Evolutionary conservation across 2,797 vertebrate genomes (phyloP), one percentile per base, ranked within the genome.

Genomic region (Sebastes taczanowskii): DNA sequence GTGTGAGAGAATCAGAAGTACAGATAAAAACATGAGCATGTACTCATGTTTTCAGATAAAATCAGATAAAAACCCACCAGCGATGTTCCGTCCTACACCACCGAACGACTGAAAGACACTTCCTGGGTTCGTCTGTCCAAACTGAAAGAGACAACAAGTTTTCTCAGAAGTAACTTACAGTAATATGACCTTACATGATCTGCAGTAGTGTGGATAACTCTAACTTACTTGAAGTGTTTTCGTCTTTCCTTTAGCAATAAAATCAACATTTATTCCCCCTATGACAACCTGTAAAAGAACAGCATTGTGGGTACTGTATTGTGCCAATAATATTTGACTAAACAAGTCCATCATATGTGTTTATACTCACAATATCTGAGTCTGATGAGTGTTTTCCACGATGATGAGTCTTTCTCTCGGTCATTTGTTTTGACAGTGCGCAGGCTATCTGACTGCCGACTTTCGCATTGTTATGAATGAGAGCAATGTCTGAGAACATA

Each of bases 181-280:
- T 49, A 11, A 22, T 18, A n/a, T 25, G 27, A 4, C 27, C 2
- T 53, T 2, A 70, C 4, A n/a, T 25, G 3, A 34, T 30, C 32
- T 64, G 23, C 1, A 18, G 13, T 7, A 34, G 16, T 70, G 20
- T 30, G 3, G 20, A 58, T 74, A 18, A 62, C 55, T 34, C 23
- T 56, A 63, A 89, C 94, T 84, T 95, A 98, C 97, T 27, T 27
- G 25, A 32, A 98, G 90, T 20, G 87, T 92, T 84, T 96, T 80
- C 1, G 89, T 90, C 92, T 94, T 94, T 8, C 95, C 95, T 94
- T 98, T 98, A 65, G 96, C 97, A 86, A 98, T 94, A 82, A 98
- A 97, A 93, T 99, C 97, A 64, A 97, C 93, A 70, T 98, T 98
- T 90, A 95, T 95, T 80, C 97, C 97, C 56, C 97, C 97, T 52